Base-by-base conservation (phyloP, 2,113 vertebrate species). In the Perca flavescens region DNA sequence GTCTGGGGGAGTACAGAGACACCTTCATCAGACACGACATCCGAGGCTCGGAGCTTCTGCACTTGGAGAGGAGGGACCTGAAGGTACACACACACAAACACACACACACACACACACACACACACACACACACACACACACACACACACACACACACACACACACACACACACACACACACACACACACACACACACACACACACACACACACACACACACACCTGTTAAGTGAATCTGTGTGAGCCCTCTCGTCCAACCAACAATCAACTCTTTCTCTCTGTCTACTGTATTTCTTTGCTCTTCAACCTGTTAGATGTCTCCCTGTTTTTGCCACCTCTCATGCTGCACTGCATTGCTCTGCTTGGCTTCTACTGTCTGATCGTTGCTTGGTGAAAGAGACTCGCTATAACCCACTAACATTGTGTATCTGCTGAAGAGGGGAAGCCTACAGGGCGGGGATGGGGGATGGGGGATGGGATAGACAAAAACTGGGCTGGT, bases 1-100 rank as follows among this genome's bases (percentile, higher is more conserved):
- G 95, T 96, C 97, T 99, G 96, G 98, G 98, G 94, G 98, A 99
- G 95, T 99, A 99, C 98, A 97, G 96, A 96, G 98, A 99, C 94
- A 97, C 95, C 95, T 99, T 99, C 97, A 96, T 95, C 94, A 97
- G 97, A 80, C 98, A 99, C 95, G 98, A 99, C 97, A 98, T 99
- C 96, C 96, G 97, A 93, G 98, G 98, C 95, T 97, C 98, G 86
- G 98, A 99, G 96, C 97, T 99, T 94, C 97, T 99, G 93, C 98
- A 99, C 81, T 97, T 99, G 96, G 98, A 99, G 95, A 97, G 98
- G 96, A 96, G 97, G 94, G 98, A 99, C 94, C 97, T 99, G 91
- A 99, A 99, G 98, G 98, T 99, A 98, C 94, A 96, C 94, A 80
- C n/a, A n/a, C n/a, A n/a, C n/a, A n/a, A n/a, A n/a, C n/a, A n/a